Conservation (phyloP, 2,113 vertebrate genomes). For the Platycercus adscitus region DNA sequence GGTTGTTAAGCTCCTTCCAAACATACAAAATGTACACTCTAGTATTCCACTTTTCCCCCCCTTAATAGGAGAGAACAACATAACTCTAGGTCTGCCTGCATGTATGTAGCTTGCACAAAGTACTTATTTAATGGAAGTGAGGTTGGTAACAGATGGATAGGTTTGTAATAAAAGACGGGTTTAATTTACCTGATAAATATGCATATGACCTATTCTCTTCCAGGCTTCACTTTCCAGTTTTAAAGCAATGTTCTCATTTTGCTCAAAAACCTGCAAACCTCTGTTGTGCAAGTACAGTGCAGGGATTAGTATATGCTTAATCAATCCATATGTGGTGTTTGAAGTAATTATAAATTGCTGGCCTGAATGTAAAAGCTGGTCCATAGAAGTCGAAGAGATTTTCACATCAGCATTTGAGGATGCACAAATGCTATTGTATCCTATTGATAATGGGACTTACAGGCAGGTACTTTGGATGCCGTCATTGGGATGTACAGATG, state of each 20-base stretch:
- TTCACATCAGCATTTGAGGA: background rate
- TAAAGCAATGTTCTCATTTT: background rate
- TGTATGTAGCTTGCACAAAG: background rate
- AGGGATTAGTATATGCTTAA: background rate
- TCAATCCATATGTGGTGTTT: background rate
- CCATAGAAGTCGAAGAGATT: background rate
- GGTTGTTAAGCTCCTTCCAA: background rate
- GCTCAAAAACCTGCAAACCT: background rate
- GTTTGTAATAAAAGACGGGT: background rate
- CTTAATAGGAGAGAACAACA: background rate
- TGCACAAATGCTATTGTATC: background rate
- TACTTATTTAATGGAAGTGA: background rate
- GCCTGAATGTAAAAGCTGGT: background rate
- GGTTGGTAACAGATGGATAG: background rate
- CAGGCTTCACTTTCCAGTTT: background rate
- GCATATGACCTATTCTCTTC: background rate
- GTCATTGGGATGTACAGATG: background rate
- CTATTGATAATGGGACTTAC: background rate
- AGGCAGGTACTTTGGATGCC: slow-evolving; percentile 21
- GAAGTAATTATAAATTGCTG: slow-evolving; percentile 24
- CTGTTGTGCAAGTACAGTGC: background rate
- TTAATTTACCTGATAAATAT: background rate
- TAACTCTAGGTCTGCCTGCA: background rate
- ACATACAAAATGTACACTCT: background rate
- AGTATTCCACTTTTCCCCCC: background rate